These are phyloP conservation scores for Brachyptera putata DNA, from an alignment of 2,888 invertebrate genomes.

Conservation along the genomic window DNA sequence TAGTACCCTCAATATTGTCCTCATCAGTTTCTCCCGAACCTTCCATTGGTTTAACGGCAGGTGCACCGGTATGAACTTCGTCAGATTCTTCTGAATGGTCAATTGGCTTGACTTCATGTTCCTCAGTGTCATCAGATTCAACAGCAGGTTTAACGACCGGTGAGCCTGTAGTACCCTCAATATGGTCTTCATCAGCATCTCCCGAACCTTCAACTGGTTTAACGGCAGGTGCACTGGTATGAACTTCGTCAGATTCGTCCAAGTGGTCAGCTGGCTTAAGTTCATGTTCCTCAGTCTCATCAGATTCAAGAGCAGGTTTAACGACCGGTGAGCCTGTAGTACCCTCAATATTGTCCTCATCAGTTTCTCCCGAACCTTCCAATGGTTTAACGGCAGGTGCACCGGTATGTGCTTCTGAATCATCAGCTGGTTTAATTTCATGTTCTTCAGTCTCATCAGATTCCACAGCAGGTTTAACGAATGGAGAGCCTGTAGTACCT, in stretches of 20 bases:
- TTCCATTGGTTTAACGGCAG: neutral
- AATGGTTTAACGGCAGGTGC: conserved; percentile 30
- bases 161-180: conserved; percentile 18
- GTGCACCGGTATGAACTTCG: conserved; percentile 22
- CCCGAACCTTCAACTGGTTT: neutral
- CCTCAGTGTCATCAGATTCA: conserved; percentile 11
- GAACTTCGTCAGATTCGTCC: neutral
- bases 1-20: neutral
- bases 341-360: too few species aligned
- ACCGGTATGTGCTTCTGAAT: conserved; percentile 18
- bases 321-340: too few species aligned
- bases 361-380: too few species aligned
- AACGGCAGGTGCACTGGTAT: neutral
- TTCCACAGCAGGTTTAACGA: conserved; percentile 26
- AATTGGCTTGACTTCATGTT: neutral
- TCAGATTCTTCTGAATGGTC: conserved; percentile 22
- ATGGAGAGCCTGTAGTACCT: neutral
- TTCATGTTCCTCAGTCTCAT: too few species aligned
- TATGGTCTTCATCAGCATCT: neutral
- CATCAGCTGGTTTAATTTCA: too few species aligned
- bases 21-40: neutral
- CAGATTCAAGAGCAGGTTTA: too few species aligned
- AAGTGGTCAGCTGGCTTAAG: too few species aligned
- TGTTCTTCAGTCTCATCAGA: conserved; percentile 30
- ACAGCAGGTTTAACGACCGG: conserved; percentile 5